Evolutionary conservation across 2,888 invertebrate species (phyloP).

Genomic region (Rosalia funebris): DNA sequence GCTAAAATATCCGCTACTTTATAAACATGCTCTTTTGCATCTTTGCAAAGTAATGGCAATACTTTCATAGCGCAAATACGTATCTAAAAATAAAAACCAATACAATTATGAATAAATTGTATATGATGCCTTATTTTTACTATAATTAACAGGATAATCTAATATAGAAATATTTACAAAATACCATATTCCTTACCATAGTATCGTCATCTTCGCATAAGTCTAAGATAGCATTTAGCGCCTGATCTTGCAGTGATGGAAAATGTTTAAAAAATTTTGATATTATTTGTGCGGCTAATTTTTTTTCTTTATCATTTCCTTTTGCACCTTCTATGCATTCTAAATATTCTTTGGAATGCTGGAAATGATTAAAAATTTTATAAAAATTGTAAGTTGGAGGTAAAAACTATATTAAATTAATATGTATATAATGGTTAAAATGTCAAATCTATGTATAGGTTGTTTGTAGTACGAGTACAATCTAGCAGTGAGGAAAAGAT

Average conservation of each 20-base stretch:
- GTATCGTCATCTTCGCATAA: slow-evolving; percentile 95
- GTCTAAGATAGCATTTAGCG: slow-evolving; percentile 92
- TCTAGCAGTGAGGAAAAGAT: too few species aligned
- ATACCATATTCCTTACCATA: slow-evolving; percentile 71
- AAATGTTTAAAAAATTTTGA: slow-evolving; percentile 94
- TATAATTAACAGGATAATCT: too few species aligned
- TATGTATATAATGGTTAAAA: too few species aligned
- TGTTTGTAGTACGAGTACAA: too few species aligned
- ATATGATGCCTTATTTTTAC: too few species aligned
- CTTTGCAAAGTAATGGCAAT: slow-evolving; percentile 87
- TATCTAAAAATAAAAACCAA: slow-evolving; percentile 74
- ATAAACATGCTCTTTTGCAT: slow-evolving; percentile 82
- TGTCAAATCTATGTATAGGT: too few species aligned
- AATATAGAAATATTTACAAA: neutral
- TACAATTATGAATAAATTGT: too few species aligned
- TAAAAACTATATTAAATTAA: too few species aligned
- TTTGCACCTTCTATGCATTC: slow-evolving; percentile 90
- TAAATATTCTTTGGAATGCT: slow-evolving; percentile 90
- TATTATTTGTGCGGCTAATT: slow-evolving; percentile 94
- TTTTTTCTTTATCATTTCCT: slow-evolving; percentile 89
- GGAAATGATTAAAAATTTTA: slow-evolving; percentile 52
- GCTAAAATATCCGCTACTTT: slow-evolving; percentile 92
- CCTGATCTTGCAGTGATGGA: slow-evolving; percentile 84
- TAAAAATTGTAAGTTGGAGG: too few species aligned
- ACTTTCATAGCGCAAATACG: slow-evolving; percentile 94